These are phyloP conservation scores for Geopemphigus sp. DNA, from an alignment of 1,140 invertebrate genomes.

Conservation along the genomic window DNA sequence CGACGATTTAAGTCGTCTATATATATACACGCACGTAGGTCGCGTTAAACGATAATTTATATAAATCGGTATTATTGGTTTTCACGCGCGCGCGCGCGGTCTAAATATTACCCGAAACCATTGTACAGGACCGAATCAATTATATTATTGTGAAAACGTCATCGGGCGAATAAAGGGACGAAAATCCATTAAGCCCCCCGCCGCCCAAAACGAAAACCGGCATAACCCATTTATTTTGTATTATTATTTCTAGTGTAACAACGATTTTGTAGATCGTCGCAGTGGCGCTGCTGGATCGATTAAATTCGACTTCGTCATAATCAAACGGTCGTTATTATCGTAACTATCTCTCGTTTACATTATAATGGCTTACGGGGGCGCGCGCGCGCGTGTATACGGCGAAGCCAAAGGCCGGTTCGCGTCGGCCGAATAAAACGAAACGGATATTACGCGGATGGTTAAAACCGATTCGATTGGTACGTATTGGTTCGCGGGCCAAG, in stretches of 20 bases:
- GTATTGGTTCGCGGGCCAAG: too few relatives aligned
- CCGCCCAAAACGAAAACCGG: too few relatives aligned
- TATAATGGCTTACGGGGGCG: slow-evolving; percentile 11
- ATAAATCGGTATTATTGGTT: not conserved
- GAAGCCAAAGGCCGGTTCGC: not conserved
- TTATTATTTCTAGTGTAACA: slow-evolving; percentile 29
- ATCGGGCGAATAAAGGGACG: slow-evolving; percentile 27
- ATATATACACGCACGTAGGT: too few relatives aligned
- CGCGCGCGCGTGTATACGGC: not conserved
- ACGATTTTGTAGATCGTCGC: slow-evolving; percentile 33
- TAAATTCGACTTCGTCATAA: slow-evolving; percentile 45
- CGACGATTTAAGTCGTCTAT: not conserved
- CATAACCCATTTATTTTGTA: slow-evolving; percentile 45
- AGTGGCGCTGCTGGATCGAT: slow-evolving; percentile 34
- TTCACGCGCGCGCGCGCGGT: not conserved
- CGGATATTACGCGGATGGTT: too few relatives aligned
- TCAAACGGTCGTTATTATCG: slow-evolving; percentile 35
- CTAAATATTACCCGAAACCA: slow-evolving; percentile 39
- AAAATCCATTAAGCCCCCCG: slow-evolving; percentile 45
- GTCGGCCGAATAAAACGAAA: too few relatives aligned
- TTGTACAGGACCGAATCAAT: slow-evolving; percentile 21
- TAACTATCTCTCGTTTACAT: slow-evolving; percentile 30
- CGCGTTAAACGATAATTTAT: not conserved
- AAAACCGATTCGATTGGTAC: too few relatives aligned
- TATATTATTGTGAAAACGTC: slow-evolving; percentile 42